Percentiles rank a stretch among this genome's conserved stretches.
Conservation (phyloP, 2,888 invertebrate genomes). For the Lathronympha strigana region DNA sequence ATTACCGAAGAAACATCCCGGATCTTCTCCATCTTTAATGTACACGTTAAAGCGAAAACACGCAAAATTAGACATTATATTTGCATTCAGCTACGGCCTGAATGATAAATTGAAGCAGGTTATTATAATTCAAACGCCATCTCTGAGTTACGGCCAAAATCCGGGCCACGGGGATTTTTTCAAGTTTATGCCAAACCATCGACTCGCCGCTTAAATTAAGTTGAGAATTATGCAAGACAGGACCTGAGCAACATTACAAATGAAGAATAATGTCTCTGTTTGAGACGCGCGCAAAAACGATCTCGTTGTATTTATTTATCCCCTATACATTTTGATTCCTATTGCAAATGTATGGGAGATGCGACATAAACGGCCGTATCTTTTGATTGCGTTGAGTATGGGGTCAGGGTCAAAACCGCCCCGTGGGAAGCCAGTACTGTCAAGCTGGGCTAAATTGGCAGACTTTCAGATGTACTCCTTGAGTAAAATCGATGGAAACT, state of each 20-base stretch:
- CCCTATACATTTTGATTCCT: too few relatives aligned
- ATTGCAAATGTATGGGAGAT: too few relatives aligned
- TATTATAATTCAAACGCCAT: slow-evolving; percentile 25
- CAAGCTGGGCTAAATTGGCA: too few relatives aligned
- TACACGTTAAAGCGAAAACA: background rate
- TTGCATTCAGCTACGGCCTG: background rate
- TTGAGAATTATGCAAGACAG: slow-evolving; percentile 35
- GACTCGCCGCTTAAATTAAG: slow-evolving; percentile 36
- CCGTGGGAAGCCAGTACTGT: too few relatives aligned
- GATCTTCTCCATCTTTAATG: too few relatives aligned
- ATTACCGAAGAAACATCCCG: too few relatives aligned
- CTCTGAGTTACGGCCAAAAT: slow-evolving; percentile 16
- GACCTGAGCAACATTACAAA: slow-evolving; percentile 31
- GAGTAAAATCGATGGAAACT: too few relatives aligned
- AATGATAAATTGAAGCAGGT: background rate
- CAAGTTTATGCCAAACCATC: slow-evolving; percentile 28
- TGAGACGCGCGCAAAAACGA: background rate
- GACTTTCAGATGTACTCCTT: too few relatives aligned
- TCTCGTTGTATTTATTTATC: too few relatives aligned
- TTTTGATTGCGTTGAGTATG: too few relatives aligned
- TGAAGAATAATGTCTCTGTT: slow-evolving; percentile 1
- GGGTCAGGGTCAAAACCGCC: too few relatives aligned
- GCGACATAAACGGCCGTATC: too few relatives aligned
- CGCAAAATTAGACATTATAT: background rate
- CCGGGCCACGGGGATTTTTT: slow-evolving; percentile 23